Base-by-base conservation (phyloP, 2,797 vertebrate genomes). In the Anolis apletophallus region DNA sequence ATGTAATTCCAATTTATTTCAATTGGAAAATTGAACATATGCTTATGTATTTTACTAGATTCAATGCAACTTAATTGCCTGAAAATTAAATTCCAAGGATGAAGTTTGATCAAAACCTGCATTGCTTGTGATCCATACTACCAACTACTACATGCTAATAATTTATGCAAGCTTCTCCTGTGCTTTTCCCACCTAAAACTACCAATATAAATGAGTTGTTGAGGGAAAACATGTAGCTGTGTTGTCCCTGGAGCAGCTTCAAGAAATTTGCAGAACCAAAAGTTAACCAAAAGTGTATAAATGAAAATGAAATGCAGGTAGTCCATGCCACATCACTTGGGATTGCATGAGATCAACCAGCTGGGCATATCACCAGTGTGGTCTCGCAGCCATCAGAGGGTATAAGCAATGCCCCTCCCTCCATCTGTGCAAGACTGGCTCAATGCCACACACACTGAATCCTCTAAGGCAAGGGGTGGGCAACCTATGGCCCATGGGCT, bases 1-100 rank as follows among this genome's bases (percentile, higher is more conserved):
- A 73, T 83, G 75, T 79, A 87, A 61, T 80, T 80, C 55, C 40
- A 13, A 80, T 73, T 87, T 40, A 64, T 84, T 80, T 64, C 68
- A 79, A 14, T 73, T 11, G 68, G 64, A 83, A 32, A 36, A 32
- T 71, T 59, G 72, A 87, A 78, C 5, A 59, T 6, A 52, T 82
- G 32, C 19, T 82, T 82, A 54, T 46, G 29, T 57, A 68, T 79
- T 71, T 26, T 75, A 69, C 78, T 32, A 50, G 32, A 87, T 69
- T 80, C 84, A 59, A 85, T 34, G 68, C 12, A 10, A 64, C 40
- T 73, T 54, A 80, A 72, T 64, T 74, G 57, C 46, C 40, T 76
- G 61, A 76, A 86, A 81, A 23, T 46, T 32, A 36, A 29, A 82
- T 76, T 68, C 50, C 68, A 50, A 67, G 29, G 26, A 36, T 29